A percentile compares a stretch with the other conserved stretches of the same genome.
phyloP scores from a whole-genome alignment of 2,888 invertebrate genomes.

The Brachynemurus nebulosus region DNA sequence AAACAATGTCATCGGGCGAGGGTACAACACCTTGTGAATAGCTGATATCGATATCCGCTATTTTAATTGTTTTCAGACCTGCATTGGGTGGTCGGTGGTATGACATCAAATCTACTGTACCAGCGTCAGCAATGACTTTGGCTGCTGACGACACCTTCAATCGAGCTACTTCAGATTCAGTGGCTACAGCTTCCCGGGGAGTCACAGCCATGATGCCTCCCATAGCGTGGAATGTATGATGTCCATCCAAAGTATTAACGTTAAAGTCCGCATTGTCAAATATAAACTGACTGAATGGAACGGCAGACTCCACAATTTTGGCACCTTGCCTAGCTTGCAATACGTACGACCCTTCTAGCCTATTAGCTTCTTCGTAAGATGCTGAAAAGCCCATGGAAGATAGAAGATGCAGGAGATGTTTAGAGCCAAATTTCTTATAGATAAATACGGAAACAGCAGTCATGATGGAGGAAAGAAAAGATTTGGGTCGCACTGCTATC shows the following conservation, averaged over 20 bases:
- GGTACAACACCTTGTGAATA: too few relatives aligned
- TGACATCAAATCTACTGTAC: constrained; percentile 18
- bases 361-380: constrained; percentile 20
- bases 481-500: too few relatives aligned
- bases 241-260: constrained; percentile 15
- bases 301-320: constrained; percentile 14
- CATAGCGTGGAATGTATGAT: constrained; percentile 11
- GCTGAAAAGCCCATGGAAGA: too few relatives aligned
- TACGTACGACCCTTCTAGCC: constrained; percentile 20
- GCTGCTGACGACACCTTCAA: constrained; percentile 18
- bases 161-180: constrained; percentile 14
- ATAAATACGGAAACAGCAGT: too few relatives aligned
- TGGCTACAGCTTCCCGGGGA: constrained; percentile 11
- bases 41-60: constrained; percentile 20
- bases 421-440: too few relatives aligned
- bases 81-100: too few relatives aligned
- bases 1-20: constrained; percentile 20
- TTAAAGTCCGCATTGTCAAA: constrained; percentile 23
- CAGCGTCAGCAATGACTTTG: constrained; percentile 17
- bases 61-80: constrained; percentile 17
- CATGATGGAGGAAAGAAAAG: too few relatives aligned
- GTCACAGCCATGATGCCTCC: constrained; percentile 16
- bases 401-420: too few relatives aligned
- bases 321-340: constrained; percentile 11
- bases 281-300: constrained; percentile 19